Evolutionary conservation across 2,113 vertebrate genomes (phyloP), one percentile per base, ranked within the genome.

Genomic region (Perca fluviatilis): DNA sequence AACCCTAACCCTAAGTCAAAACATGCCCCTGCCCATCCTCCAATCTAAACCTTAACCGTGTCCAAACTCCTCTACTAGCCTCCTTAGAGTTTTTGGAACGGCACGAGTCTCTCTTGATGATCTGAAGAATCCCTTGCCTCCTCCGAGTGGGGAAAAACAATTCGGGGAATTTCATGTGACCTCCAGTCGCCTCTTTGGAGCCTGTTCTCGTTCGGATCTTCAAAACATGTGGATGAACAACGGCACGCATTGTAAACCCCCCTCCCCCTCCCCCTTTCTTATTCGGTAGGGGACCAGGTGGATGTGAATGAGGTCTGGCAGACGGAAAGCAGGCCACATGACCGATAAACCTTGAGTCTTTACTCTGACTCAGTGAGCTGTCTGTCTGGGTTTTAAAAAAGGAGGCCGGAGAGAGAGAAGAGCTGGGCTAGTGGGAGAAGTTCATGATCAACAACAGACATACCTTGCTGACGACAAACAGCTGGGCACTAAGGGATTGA

Each of bases 251-350:
- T 77, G 40, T 12, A n/a, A 25, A 56, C 18, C 5, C 18, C 27
- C 27, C n/a, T n/a, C n/a, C n/a, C n/a, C n/a, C n/a, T n/a, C n/a
- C 5, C 18, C 27, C 27, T 27, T 4, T 76, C 25, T 53, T 78
- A 6, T 64, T 66, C 9, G 6, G 18, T 53, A 2, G 40, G 64
- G 51, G 58, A 16, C 74, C 57, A 73, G 80, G 84, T 79, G 75
- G 67, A 80, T 33, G 43, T 61, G 60, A 80, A 77, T 46, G 82
- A 58, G 74, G 51, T 68, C 66, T 74, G 46, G 57, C 78, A 78
- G 86, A 88, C 82, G 79, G 46, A 91, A 91, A 89, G 58, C 78
- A 87, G 84, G 11, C 36, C 21, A 6, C 65, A 15, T 64, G 75
- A 88, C 81, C 46, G 65, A 80, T 78, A 83, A 86, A 82, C 62